phyloP scores from a whole-genome alignment of 1,140 invertebrate genomes.

The Trichoplusia ni region DNA sequence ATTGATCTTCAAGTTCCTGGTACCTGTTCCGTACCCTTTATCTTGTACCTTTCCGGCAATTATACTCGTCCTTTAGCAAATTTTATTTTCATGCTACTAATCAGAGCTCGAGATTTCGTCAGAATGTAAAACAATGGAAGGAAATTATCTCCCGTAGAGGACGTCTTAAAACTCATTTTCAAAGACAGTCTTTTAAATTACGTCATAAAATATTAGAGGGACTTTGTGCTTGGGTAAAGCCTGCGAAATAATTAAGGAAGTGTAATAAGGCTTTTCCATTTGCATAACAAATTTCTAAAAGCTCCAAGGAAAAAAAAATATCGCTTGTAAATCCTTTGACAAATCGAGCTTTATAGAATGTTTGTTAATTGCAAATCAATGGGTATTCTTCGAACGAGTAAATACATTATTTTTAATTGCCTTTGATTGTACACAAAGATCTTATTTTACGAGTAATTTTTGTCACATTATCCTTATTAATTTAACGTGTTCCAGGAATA shows the following conservation, averaged over 20 bases:
- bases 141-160: slow-evolving; percentile 36
- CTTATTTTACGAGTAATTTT: no score
- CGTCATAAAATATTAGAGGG: slow-evolving; percentile 60
- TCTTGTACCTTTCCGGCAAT: no score
- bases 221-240: slow-evolving; percentile 49
- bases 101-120: slow-evolving; percentile 21
- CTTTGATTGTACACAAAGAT: no score
- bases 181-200: slow-evolving; percentile 57
- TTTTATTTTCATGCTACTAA: slow-evolving; percentile 6
- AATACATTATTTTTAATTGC: not conserved
- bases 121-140: slow-evolving; percentile 26
- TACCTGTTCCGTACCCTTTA: no score
- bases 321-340: slow-evolving; percentile 61
- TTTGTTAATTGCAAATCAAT: slow-evolving; percentile 38
- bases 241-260: slow-evolving; percentile 65
- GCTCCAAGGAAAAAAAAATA: slow-evolving; percentile 52
- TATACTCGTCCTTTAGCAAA: not conserved
- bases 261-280: slow-evolving; percentile 66
- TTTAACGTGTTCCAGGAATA: no score
- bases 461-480: no score
- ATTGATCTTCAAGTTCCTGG: no score
- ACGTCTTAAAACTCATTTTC: slow-evolving; percentile 49
- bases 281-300: slow-evolving; percentile 66
- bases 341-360: slow-evolving; percentile 47
- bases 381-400: not conserved